Conservation (phyloP, 2,113 vertebrate genomes). For the Neodontobutis hainanensis region DNA sequence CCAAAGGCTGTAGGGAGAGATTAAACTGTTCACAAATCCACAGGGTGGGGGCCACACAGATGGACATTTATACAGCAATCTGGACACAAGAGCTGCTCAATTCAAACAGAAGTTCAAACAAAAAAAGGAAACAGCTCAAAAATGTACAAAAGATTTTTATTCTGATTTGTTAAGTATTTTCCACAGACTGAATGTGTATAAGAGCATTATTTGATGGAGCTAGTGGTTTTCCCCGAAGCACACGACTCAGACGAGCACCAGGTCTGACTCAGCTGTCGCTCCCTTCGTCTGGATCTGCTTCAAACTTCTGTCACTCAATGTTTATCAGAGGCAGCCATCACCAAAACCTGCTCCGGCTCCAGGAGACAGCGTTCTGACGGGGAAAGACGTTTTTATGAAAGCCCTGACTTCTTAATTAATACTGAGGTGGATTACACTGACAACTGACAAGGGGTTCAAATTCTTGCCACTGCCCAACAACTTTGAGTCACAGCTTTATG, state of each 20-base stretch:
- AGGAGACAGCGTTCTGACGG: neutral
- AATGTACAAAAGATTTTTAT: neutral
- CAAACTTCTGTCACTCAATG: constrained; percentile 25
- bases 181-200: constrained; percentile 38
- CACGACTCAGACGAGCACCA: constrained; percentile 34
- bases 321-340: constrained; percentile 19
- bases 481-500: too few species aligned
- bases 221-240: constrained; percentile 53
- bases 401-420: neutral
- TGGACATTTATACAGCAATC: constrained; percentile 39
- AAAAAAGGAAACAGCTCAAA: neutral
- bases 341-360: constrained; percentile 17
- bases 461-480: too few species aligned
- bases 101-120: constrained; percentile 20
- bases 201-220: constrained; percentile 48
- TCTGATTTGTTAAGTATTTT: neutral
- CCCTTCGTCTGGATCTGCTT: constrained; percentile 22
- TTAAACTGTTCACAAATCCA: constrained; percentile 10
- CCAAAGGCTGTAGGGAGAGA: constrained; percentile 10
- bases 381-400: neutral
- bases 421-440: too few species aligned
- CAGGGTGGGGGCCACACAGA: constrained; percentile 27
- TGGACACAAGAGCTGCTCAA: constrained; percentile 2
- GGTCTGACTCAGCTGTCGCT: constrained; percentile 33
- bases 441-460: too few species aligned